Percentiles rank a stretch among this genome's conserved stretches.
Conservation (phyloP, 2,888 invertebrate genomes). For the Syrphus vitripennis region DNA sequence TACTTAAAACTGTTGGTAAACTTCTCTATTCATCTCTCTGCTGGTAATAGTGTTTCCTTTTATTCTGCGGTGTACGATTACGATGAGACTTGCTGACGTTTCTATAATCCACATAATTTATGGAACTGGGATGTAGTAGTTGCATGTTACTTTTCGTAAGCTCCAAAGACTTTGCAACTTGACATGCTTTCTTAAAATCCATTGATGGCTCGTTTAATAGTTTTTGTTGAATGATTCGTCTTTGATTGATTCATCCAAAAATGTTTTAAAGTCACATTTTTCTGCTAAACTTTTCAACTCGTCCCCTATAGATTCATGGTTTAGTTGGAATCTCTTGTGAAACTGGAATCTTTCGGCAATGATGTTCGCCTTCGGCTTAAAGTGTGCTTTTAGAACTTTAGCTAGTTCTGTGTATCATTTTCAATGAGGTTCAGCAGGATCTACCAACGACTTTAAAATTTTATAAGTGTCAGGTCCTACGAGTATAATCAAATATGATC, state of each 20-base stretch:
- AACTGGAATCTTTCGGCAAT: neutral
- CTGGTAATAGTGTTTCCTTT: neutral
- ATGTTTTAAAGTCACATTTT: neutral
- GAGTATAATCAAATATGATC: constrained; percentile 1
- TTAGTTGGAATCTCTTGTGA: constrained; percentile 13
- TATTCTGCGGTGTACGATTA: neutral
- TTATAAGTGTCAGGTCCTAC: constrained; percentile 8
- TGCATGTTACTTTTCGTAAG: constrained; percentile 26
- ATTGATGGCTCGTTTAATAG: constrained; percentile 3
- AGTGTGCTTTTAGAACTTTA: constrained; percentile 30
- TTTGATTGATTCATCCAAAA: constrained; percentile 11
- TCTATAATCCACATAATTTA: neutral
- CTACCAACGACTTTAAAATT: neutral
- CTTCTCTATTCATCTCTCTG: neutral
- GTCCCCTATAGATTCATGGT: neutral
- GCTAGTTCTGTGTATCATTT: constrained; percentile 8
- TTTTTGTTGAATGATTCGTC: constrained; percentile 19
- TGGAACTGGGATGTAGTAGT: constrained; percentile 6
- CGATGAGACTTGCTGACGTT: neutral
- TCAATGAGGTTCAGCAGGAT: neutral
- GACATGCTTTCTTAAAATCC: constrained; percentile 12
- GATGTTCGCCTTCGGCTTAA: neutral
- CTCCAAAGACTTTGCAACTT: constrained; percentile 26
- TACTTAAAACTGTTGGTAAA: neutral
- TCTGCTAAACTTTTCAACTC: constrained; percentile 10